Conservation (phyloP, 2,888 invertebrate genomes). For the Macrosiphum euphorbiae region DNA sequence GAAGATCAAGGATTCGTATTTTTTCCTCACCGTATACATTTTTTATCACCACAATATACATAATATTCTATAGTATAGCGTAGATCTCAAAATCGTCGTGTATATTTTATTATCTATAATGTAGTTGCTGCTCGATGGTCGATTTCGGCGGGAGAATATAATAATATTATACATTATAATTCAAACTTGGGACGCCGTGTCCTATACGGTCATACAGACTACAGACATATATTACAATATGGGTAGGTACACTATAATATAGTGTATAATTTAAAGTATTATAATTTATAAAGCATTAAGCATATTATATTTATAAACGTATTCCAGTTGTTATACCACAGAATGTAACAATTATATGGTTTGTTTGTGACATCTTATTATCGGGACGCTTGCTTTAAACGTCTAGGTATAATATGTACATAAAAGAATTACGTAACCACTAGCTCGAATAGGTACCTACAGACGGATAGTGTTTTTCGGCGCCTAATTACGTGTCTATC, state of each 20-base stretch:
- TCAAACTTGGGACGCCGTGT: not conserved
- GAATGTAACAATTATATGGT: not conserved
- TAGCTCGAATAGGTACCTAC: no score
- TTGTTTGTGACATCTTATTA: not conserved
- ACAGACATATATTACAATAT: no score
- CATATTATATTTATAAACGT: not conserved
- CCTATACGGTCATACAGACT: not conserved
- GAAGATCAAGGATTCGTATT: conserved; percentile 37
- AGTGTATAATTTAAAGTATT: no score
- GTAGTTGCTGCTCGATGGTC: not conserved
- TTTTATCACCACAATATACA: not conserved
- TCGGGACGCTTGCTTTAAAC: not conserved
- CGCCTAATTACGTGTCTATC: conserved; percentile 21
- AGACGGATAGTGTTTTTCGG: conserved; percentile 36
- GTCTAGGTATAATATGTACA: not conserved
- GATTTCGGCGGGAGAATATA: not conserved
- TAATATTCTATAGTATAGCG: not conserved
- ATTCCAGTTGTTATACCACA: no score
- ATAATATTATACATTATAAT: not conserved
- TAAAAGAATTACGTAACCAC: not conserved
- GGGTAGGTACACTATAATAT: no score
- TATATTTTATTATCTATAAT: not conserved
- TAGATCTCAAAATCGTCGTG: not conserved
- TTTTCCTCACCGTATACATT: not conserved
- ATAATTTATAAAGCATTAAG: no score